Percentiles rank a stretch among this genome's conserved stretches.
Evolutionary conservation across 2,113 vertebrate species (phyloP).

Genomic region (Corythornis cristatus): DNA sequence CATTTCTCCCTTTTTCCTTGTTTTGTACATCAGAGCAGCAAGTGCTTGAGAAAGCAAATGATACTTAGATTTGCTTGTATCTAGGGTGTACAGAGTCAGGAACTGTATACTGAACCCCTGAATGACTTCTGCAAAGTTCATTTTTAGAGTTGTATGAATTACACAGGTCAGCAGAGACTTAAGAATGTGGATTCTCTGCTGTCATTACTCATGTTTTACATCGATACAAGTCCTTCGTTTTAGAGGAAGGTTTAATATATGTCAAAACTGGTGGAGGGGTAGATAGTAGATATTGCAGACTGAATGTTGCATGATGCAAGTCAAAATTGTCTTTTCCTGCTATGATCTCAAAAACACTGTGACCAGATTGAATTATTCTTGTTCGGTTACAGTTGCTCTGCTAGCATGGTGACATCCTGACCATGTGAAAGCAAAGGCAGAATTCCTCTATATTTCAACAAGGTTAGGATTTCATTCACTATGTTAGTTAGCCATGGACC

Average conservation of each 20-base stretch:
- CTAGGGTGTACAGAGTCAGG: neutral
- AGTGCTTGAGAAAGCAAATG: neutral
- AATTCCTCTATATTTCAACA: neutral
- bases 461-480: neutral
- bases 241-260: neutral
- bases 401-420: neutral
- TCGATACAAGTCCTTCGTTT: neutral
- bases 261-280: neutral
- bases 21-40: neutral
- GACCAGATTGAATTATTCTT: neutral
- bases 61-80: neutral
- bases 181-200: neutral
- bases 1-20: neutral
- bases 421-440: neutral
- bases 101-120: neutral
- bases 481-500: neutral
- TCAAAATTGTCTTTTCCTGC: neutral
- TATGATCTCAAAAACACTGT: neutral
- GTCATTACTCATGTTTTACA: neutral
- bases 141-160: neutral
- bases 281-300: neutral
- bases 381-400: neutral
- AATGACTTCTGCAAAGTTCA: neutral
- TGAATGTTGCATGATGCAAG: neutral
- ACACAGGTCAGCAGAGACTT: neutral